Evolutionary conservation across 2,113 vertebrate species (phyloP), one percentile per base, ranked within the genome.

Genomic region (Malurus elegans): DNA sequence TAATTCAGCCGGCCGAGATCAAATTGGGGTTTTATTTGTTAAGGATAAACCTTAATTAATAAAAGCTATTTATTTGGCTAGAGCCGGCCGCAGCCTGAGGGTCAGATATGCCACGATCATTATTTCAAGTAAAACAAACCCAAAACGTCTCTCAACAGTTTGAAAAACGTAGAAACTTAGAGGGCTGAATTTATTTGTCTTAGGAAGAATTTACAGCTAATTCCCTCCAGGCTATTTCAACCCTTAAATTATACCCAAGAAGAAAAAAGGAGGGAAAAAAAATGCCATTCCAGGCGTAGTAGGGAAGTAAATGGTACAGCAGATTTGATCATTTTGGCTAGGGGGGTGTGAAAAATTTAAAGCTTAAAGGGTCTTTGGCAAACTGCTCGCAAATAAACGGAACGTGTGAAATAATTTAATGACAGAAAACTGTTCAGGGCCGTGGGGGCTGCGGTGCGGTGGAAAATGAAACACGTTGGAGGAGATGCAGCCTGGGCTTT

Each of bases 51-150:
- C 97, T 98, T 98, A 98, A 98, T 98, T 98, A 98, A 98, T 98
- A 98, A 98, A 98, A 98, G 89, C 93, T 98, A 98, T 98, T 98
- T 98, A 98, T 98, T 98, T 98, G 97, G 92, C 97, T 97, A 97
- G 95, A 95, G 94, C 82, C 2, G 26, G 57, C 91, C 4, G 14
- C 89, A 90, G 97, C 95, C 97, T 58, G 31, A 65, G 95, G 98
- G 98, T 98, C 97, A 95, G 92, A 91, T 96, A 92, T 53, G 89
- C 93, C 95, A 47, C 21, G 94, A 97, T 96, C 96, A 97, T 97
- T 98, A 96, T 98, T 98, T 94, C 96, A 97, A 97, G 96, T 96
- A 96, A 98, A 98, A 98, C 96, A 98, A 98, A 98, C 96, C 95
- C 72, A 94, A 96, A 91, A 92, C 28, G 91, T 96, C 96, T 97